These are phyloP conservation scores for Vombatus ursinus DNA, from an alignment of 2,113 vertebrate species.

Conservation along the genomic window DNA sequence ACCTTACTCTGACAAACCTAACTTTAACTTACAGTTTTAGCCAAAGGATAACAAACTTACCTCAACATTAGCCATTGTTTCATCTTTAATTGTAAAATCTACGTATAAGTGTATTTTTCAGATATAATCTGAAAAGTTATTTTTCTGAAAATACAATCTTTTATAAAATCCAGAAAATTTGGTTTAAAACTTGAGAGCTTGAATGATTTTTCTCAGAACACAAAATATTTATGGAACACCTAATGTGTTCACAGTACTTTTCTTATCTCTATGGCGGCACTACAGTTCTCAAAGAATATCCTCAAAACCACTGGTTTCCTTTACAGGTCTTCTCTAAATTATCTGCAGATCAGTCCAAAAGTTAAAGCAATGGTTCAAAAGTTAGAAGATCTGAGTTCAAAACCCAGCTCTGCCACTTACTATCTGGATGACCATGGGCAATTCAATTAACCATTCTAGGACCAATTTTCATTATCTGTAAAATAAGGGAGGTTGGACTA, in stretches of 20 bases:
- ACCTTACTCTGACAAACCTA: background rate
- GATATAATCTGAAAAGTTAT: background rate
- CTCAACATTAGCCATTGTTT: background rate
- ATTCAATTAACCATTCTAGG: background rate
- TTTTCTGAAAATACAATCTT: background rate
- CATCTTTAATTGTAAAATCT: background rate
- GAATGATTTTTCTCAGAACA: background rate
- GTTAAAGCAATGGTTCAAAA: background rate
- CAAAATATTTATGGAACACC: background rate
- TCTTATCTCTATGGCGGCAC: background rate
- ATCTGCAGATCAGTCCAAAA: background rate
- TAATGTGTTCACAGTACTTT: background rate
- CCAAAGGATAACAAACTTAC: background rate
- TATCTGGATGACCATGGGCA: background rate
- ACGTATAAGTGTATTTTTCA: background rate
- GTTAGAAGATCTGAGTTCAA: background rate
- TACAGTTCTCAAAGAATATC: background rate
- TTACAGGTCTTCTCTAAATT: background rate
- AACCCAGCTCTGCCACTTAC: background rate
- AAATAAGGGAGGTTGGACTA: background rate
- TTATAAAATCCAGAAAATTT: background rate
- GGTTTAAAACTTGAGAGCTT: background rate
- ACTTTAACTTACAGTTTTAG: background rate
- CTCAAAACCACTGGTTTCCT: background rate
- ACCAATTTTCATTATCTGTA: background rate